Percentiles rank a stretch among this genome's conserved stretches.
Conservation (phyloP, 2,797 vertebrate species). For the Danio aesculapii region DNA sequence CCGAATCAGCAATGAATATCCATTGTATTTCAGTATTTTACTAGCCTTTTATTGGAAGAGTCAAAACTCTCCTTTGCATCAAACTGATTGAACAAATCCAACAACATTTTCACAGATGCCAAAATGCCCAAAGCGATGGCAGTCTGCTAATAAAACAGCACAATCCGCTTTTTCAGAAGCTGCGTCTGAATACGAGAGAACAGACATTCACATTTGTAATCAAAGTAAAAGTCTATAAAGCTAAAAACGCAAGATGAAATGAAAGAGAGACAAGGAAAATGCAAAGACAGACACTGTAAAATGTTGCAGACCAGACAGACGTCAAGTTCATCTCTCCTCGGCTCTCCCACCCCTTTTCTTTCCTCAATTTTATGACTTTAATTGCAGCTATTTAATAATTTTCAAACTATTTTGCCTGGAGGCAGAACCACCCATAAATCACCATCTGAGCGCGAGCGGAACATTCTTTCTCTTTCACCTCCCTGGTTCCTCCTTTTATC, state of each 20-base stretch:
- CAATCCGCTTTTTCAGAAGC: constrained; percentile 19
- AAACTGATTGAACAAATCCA: constrained; percentile 51
- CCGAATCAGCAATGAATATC: constrained; percentile 36
- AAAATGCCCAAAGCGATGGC: constrained; percentile 23
- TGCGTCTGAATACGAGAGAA: neutral
- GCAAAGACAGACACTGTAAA: constrained; percentile 34
- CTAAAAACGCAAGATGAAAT: constrained; percentile 37
- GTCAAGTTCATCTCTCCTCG: constrained; percentile 20
- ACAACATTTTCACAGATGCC: constrained; percentile 48
- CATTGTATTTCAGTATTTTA: constrained; percentile 41
- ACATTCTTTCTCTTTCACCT: constrained; percentile 71
- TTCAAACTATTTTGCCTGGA: constrained; percentile 78
- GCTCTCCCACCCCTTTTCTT: constrained; percentile 57
- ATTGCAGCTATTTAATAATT: constrained; percentile 83
- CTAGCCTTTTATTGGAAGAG: constrained; percentile 32
- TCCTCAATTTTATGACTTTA: constrained; percentile 77
- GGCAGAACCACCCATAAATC: constrained; percentile 78
- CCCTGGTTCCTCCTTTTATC: constrained; percentile 54
- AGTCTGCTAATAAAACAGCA: constrained; percentile 32
- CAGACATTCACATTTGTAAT: constrained; percentile 32
- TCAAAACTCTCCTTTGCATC: constrained; percentile 45
- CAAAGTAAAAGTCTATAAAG: constrained; percentile 61
- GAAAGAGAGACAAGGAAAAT: constrained; percentile 26
- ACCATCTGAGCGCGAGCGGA: constrained; percentile 71
- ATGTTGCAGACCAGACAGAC: constrained; percentile 32